phyloP scores from a whole-genome alignment of 2,113 vertebrate species.

The Leucopsar rothschildi region DNA sequence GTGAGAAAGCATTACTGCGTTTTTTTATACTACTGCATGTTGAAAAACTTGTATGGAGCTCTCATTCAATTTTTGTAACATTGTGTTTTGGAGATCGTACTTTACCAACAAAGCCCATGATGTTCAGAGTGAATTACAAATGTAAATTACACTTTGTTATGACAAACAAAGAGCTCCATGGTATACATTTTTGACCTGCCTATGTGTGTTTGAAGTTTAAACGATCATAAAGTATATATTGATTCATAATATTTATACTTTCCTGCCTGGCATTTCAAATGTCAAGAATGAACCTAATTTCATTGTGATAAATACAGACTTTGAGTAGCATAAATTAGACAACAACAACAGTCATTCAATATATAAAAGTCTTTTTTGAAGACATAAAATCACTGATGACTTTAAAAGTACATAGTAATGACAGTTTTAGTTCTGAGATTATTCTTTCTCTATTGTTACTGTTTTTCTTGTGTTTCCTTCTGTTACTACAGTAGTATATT shows the following conservation, averaged over 20 bases:
- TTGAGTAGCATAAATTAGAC: not conserved
- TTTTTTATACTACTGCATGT: not conserved
- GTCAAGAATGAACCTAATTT: not conserved
- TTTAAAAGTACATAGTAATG: not conserved
- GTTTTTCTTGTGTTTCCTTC: not conserved
- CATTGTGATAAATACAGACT: not conserved
- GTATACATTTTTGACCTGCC: not conserved
- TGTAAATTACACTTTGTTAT: not conserved
- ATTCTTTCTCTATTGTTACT: not conserved
- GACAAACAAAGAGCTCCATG: not conserved
- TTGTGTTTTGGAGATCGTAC: not conserved
- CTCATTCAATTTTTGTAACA: not conserved
- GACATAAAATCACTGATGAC: not conserved
- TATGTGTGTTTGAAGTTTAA: not conserved
- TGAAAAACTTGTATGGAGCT: not conserved
- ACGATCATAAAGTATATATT: not conserved
- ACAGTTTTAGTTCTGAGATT: not conserved
- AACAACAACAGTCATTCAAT: not conserved
- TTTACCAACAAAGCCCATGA: not conserved
- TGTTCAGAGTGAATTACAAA: not conserved
- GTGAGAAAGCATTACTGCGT: not conserved
- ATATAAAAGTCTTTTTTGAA: not conserved
- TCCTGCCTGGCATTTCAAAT: slow-evolving; percentile 6
- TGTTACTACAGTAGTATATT: not conserved
- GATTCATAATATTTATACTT: not conserved